Evolutionary conservation across 1,140 invertebrate species (phyloP), one percentile per base, ranked within the genome.

Genomic region (Ladona fulva): DNA sequence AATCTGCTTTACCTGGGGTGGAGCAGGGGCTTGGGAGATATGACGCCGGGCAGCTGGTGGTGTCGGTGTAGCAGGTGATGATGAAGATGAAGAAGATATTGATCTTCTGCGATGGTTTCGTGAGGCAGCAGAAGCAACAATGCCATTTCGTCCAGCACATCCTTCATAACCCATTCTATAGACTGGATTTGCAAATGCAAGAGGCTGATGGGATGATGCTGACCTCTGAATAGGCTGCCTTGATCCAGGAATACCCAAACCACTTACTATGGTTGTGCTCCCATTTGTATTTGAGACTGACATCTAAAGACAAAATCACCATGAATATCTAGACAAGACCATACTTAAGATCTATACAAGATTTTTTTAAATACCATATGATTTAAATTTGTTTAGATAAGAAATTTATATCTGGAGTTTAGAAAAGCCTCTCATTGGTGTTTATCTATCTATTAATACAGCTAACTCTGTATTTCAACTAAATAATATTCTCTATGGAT

Each of bases 161-260:
- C 76, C n/a, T 59, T 52, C 10, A 78, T 78, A 19, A 80, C 52
- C 79, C 76, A 84, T 81, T 76, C 85, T 83, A 83, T 95, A 96
- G 74, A 95, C 91, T 1, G 94, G 94, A 86, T 96, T 96, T 44
- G 93, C 92, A 81, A 96, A 96, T 42, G 94, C 94, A 75, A 96
- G 83, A 7, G 94, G 93, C 52, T 77, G 91, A 87, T 44, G 87
- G 80, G 74, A 24, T 80, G 74, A 81, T 81, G 74, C 77, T 74
- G 76, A 79, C n/a, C 75, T 73, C 42, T 75, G 37, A 37, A 42
- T 76, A 74, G 24, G 75, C 74, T 77, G 80, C 77, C 19, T 74
- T 42, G 29, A 42, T n/a, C n/a, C 25, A 7, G n/a, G 42, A 19
- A 42, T 76, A 37, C 25, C 25, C 75, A 22, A 42, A 76, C 25